Base-by-base conservation (phyloP, 2,888 invertebrate species). In the Caenorhabditis sp. region DNA sequence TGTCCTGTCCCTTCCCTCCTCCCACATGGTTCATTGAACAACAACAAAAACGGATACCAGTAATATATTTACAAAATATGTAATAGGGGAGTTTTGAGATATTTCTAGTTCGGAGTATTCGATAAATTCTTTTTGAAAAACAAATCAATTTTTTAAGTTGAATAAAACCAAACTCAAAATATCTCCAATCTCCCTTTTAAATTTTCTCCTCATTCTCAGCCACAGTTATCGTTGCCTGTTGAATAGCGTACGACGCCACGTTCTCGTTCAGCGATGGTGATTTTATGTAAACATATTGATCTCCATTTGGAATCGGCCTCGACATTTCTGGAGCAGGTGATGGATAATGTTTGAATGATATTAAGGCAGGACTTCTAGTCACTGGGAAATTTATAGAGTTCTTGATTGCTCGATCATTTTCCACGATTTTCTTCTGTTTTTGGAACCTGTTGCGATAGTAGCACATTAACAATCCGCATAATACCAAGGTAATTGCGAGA, bases 281-380 rank as follows among this genome's bases (percentile, higher is more conserved):
- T 36, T 67, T 59, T 17, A 25, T 62, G 53, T 69, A 67, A 3
- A 27, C 20, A 36, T 53, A 20, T 14, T 62, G 31, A 10, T 62
- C 53, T 2, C 62, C 62, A 36, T 62, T 53, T 52, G 62, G 62
- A 20, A 62, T 52, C 1, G 62, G 62, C 36, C 73, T 65, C 58
- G 64, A 63, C 63, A 73, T 63, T 52, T 68, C 68, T 5, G 73
- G 63, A n/a, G 66, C 27, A 0, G 73, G 73, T 2, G 73, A 67
- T 1, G 69, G 67, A 57, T 63, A 73, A 63, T 73, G 73, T 61
- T 73, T 73, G 73, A 73, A 73, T 27, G 67, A 67, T 69, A 56
- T 52, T 7, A 52, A 49, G 1, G 38, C 53, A n/a, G 17, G 25
- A 64, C 63, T 23, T 36, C 38, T 26, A 17, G 17, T 56, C 26